Conservation (phyloP, 2,113 vertebrate species). For the Thermophis baileyi region DNA sequence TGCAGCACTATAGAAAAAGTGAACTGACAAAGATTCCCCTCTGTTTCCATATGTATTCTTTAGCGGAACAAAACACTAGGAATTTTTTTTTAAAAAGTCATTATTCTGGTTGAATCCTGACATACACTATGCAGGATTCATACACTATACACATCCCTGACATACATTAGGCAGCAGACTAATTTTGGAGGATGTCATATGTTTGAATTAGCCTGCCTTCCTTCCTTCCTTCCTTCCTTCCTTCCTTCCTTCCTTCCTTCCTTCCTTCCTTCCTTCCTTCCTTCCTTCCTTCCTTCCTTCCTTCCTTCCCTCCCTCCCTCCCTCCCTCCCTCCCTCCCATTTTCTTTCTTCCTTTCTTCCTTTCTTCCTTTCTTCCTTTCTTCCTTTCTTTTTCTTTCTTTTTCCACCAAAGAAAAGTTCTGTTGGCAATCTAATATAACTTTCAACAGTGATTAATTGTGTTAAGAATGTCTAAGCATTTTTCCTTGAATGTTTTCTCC, state of each 20-base stretch:
- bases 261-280: background rate
- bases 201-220: background rate
- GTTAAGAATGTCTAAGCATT: background rate
- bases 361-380: background rate
- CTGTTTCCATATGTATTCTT: constrained; percentile 6
- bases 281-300: no score
- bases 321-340: no score
- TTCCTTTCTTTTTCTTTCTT: background rate
- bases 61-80: constrained; percentile 22
- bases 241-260: no score
- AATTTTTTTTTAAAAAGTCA: constrained; percentile 29
- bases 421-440: background rate
- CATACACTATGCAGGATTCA: background rate
- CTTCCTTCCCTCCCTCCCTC: no score
- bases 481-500: background rate
- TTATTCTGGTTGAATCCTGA: background rate
- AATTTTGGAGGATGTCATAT: background rate
- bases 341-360: no score
- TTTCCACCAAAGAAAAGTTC: background rate
- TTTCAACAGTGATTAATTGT: background rate
- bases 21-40: constrained; percentile 37
- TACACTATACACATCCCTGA: no score
- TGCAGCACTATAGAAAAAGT: constrained; percentile 18
- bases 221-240: background rate
- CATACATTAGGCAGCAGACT: background rate